Base-by-base conservation (phyloP, 2,888 invertebrate genomes). In the Eristalinus aeneus region DNA sequence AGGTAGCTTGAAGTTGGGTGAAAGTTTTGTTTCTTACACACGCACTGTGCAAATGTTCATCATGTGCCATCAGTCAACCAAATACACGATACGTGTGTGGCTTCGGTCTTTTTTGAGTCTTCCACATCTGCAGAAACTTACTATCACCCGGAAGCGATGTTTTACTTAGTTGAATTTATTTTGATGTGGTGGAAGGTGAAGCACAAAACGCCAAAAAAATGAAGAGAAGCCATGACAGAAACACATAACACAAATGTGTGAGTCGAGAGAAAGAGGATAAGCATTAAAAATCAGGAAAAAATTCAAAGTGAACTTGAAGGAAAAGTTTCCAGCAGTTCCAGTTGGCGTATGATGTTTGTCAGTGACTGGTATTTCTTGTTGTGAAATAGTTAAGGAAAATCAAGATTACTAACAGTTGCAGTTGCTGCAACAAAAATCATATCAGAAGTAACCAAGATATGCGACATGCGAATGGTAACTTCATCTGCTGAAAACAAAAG, bases 111-210 rank as follows among this genome's bases (percentile, higher is more conserved):
- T 63, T 34, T 72, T 63, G n/a, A 10, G 60, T 46, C 67, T 60
- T 75, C 39, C 71, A 23, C 84, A 79, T 84, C 65, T 75, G 72
- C 60, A 80, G 80, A 80, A 85, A 85, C 80, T 81, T 85, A 72
- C 56, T 68, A 61, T 63, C 32, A 53, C 75, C 85, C 85, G 85
- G 85, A 85, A 85, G 85, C 85, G 53, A 39, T 80, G 76, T 76
- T 85, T 85, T 80, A 85, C 85, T 85, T 80, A 80, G 85, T 76
- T 76, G 74, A 84, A 84, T 84, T 79, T 84, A 84, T 84, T 84
- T 75, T 79, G 80, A 81, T 80, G 85, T 39, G 80, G 80, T 85
- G 72, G 76, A 76, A 80, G 85, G 85, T 85, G 80, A 61, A 58
- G 64, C 72, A 56, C 11, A 39, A 39, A 39, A 39, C 39, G n/a